These are phyloP conservation scores for Euphonia xanthogaster DNA, from an alignment of 2,797 vertebrate genomes.

Conservation along the genomic window DNA sequence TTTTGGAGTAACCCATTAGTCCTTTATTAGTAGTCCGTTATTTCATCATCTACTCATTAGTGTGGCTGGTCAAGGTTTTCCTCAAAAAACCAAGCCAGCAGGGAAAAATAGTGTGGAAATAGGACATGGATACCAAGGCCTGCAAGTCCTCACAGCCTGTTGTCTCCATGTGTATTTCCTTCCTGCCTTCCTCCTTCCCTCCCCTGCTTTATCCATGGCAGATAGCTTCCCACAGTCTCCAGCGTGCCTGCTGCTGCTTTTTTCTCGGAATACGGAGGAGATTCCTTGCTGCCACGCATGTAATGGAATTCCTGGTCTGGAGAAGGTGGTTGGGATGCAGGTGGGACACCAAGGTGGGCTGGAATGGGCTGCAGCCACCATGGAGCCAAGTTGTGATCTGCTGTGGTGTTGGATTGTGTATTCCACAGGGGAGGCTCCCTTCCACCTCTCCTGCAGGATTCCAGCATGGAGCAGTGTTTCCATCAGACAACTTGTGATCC, in stretches of 20 bases:
- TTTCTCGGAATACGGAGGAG: rapidly evolving
- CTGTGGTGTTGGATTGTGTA: not conserved
- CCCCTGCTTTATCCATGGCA: not conserved
- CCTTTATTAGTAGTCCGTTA: rapidly evolving
- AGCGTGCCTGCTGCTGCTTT: not conserved
- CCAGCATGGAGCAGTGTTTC: not conserved
- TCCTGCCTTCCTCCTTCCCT: not conserved
- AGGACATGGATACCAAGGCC: too few relatives aligned
- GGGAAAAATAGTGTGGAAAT: not conserved
- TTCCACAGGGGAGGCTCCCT: not conserved
- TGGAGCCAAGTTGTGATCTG: not conserved
- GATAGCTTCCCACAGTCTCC: not conserved
- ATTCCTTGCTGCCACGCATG: not conserved
- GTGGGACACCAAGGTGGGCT: not conserved
- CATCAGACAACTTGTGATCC: rapidly evolving
- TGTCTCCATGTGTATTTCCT: not conserved
- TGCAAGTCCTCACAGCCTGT: not conserved
- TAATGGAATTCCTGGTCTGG: not conserved
- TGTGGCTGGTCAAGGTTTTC: not conserved
- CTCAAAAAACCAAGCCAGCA: not conserved
- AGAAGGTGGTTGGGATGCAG: not conserved
- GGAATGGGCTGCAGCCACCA: not conserved
- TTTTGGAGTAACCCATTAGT: not conserved
- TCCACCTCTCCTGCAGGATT: not conserved
- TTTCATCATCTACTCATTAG: not conserved